Percentiles rank a stretch among this genome's conserved stretches.
Conservation (phyloP, 2,888 invertebrate genomes). For the Chaetoderma sp. region DNA sequence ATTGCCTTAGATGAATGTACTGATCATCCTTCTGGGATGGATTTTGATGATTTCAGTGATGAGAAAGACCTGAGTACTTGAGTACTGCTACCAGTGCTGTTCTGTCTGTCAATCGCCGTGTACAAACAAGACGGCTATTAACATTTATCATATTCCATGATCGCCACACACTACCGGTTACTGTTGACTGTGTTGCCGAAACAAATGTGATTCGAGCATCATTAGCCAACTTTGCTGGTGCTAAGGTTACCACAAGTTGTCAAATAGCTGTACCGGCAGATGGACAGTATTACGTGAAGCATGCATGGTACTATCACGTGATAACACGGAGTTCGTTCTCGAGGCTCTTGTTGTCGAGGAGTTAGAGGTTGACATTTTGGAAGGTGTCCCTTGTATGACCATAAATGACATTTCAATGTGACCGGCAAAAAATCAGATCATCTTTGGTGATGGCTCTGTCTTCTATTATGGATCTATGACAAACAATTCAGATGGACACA, state of each 20-base stretch:
- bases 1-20: too few species aligned
- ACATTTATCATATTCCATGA: too few species aligned
- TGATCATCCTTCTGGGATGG: too few species aligned
- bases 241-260: conserved; percentile 18
- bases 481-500: background rate
- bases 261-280: conserved; percentile 26
- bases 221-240: conserved; percentile 26
- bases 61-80: too few species aligned
- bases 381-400: conserved; percentile 40
- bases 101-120: too few species aligned
- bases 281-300: conserved; percentile 12
- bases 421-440: conserved; percentile 29
- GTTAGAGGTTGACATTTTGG: conserved; percentile 35
- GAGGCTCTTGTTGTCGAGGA: conserved; percentile 32
- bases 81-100: too few species aligned
- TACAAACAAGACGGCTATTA: too few species aligned
- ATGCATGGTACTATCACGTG: too few species aligned
- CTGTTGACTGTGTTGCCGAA: background rate
- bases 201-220: conserved; percentile 32
- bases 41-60: too few species aligned
- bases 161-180: background rate
- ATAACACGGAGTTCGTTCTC: conserved; percentile 12
- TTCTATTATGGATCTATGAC: background rate
- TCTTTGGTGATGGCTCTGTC: conserved; percentile 16
- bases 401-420: conserved; percentile 39